These are phyloP conservation scores for Apodemus sylvaticus DNA, from an alignment of 2,113 vertebrate species.

Conservation along the genomic window DNA sequence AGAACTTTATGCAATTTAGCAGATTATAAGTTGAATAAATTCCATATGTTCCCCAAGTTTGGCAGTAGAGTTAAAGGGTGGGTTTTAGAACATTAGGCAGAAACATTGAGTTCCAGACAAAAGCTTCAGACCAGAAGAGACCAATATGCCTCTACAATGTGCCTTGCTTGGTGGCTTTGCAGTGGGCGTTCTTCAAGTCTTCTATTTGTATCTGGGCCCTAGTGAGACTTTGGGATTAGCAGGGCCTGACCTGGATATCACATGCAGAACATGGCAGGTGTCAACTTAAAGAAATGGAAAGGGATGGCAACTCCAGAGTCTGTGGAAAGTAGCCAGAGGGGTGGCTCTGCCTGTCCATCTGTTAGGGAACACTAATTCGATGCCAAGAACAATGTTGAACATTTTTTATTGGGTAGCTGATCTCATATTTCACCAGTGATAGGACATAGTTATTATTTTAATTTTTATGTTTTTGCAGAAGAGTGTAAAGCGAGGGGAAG, in stretches of 20 bases:
- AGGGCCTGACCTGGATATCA: not conserved
- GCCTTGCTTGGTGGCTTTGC: not conserved
- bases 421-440: not conserved
- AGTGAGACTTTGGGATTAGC: not conserved
- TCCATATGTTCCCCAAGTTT: not conserved
- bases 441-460: not conserved
- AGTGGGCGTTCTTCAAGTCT: not conserved
- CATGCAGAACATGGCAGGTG: not conserved
- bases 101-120: constrained; percentile 25
- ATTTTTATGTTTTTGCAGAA: not conserved
- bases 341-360: not conserved
- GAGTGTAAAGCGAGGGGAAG: not conserved
- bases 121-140: not conserved
- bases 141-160: not conserved
- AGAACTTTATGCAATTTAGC: constrained; percentile 21
- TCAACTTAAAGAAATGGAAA: not conserved
- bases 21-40: constrained; percentile 46
- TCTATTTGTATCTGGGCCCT: not conserved
- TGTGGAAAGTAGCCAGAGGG: not conserved
- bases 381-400: not conserved
- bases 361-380: not conserved
- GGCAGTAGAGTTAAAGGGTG: not conserved
- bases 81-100: not conserved
- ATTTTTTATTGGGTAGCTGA: not conserved
- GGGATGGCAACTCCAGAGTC: not conserved